These are phyloP conservation scores for Tinea semifulvella DNA, from an alignment of 2,888 invertebrate species.

Conservation along the genomic window DNA sequence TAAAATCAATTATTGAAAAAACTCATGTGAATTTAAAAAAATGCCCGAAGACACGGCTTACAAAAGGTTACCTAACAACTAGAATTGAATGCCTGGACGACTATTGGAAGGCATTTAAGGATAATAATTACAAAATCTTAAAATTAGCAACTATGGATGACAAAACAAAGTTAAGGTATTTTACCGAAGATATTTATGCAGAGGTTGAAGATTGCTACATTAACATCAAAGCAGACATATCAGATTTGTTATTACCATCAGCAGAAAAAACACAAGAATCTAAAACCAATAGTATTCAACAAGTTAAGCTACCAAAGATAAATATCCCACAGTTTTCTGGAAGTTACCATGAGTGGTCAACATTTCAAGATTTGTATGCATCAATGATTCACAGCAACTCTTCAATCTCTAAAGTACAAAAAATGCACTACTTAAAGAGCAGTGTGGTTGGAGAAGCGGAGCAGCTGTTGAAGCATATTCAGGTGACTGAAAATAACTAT, in stretches of 20 bases:
- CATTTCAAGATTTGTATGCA: slow-evolving; percentile 13
- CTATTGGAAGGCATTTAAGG: no score
- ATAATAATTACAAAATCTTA: no score
- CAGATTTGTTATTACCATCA: slow-evolving; percentile 4
- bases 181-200: slow-evolving; percentile 5
- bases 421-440: slow-evolving; percentile 10
- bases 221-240: slow-evolving; percentile 6
- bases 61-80: no score
- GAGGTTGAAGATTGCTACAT: slow-evolving; percentile 3
- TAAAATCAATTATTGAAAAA: no score
- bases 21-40: no score
- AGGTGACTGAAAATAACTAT: background rate
- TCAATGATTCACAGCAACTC: slow-evolving; percentile 10
- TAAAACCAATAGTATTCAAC: no score
- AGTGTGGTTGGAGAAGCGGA: slow-evolving; percentile 12
- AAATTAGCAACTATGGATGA: no score
- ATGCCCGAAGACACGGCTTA: no score
- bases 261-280: no score
- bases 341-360: slow-evolving; percentile 11
- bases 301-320: slow-evolving; percentile 13
- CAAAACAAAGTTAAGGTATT: no score
- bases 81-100: no score
- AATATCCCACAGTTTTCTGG: slow-evolving; percentile 12
- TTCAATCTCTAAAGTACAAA: slow-evolving; percentile 4
- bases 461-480: slow-evolving; percentile 12